Base-by-base conservation (phyloP, 2,888 invertebrate genomes). In the Hymenopus coronatus region DNA sequence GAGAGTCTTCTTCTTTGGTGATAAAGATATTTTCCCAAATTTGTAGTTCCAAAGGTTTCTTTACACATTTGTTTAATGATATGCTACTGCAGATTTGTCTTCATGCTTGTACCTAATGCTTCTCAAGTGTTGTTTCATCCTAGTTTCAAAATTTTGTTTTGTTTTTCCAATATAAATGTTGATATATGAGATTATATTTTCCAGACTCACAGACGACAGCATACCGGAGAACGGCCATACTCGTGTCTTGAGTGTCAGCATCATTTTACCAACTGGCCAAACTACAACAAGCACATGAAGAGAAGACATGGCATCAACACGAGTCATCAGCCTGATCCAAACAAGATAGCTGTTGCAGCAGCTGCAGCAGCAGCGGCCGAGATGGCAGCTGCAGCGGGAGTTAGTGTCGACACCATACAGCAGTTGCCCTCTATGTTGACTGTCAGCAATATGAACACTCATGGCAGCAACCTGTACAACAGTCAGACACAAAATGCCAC, bases 261-360 rank as follows among this genome's bases (percentile, higher is more conserved):
- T 92, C 95, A 96, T 91, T 97, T 97, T 91, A 96, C 97, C 0
- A 97, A 97, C 92, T 97, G 97, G 97, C 96, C 97, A 0, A 97
- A 97, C 93, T 97, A 96, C 91, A 97, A 97, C 91, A 97, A 97
- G 91, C 97, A 97, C 92, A 96, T 97, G 96, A 97, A 96, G 93
- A 93, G 97, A 40, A 94, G 96, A 46, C 97, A 97, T 90, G 95
- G 95, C 81, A 94, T 95, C 90, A 95, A 95, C 90, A 93, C 95
- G 0, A 95, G 95, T 0, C 94, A 94, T 84, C 90, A 90, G 46
- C 90, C 90, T 30, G 90, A 90, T 83, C 90, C 90, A 54, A 90
- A 90, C 84, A 90, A 90, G 85, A 86, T 90, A 12, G 90, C 89
- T 14, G 30, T 84, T 30, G 90, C 90, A 28, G 88, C 89, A 15